Percentiles rank a stretch among this genome's conserved stretches.
These are phyloP conservation scores for Heliconius nattereri DNA, from an alignment of 1,140 invertebrate genomes.

Conservation along the genomic window DNA sequence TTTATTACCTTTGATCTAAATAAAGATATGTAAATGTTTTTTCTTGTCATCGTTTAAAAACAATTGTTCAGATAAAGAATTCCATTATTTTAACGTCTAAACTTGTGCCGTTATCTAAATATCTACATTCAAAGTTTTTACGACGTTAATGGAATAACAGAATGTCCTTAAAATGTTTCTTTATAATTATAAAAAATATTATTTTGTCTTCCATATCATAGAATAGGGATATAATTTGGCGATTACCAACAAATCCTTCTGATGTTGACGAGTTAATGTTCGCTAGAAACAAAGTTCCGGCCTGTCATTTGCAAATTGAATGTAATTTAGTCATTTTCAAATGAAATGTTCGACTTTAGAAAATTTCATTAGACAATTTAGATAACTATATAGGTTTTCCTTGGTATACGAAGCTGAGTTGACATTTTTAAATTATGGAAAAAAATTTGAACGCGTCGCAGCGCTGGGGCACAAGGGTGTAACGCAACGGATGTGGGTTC, in stretches of 20 bases:
- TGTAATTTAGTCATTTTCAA: not conserved
- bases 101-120: not conserved
- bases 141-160: not conserved
- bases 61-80: no score
- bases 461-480: no score
- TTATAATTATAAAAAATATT: no score
- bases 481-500: no score
- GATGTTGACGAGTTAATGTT: constrained; percentile 18
- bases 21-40: no score
- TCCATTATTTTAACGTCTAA: not conserved
- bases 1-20: no score
- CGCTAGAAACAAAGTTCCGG: constrained; percentile 16
- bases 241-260: constrained; percentile 22
- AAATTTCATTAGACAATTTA: not conserved
- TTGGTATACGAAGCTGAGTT: no score
- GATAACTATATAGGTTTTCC: not conserved
- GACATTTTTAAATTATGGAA: no score
- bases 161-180: not conserved
- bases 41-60: no score
- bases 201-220: not conserved
- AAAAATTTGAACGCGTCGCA: rapidly evolving
- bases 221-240: constrained; percentile 23
- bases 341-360: not conserved
- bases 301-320: constrained; percentile 18
- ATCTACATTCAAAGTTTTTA: not conserved